Evolutionary conservation across 2,113 vertebrate genomes (phyloP).

Genomic region (Callionymus lyra): DNA sequence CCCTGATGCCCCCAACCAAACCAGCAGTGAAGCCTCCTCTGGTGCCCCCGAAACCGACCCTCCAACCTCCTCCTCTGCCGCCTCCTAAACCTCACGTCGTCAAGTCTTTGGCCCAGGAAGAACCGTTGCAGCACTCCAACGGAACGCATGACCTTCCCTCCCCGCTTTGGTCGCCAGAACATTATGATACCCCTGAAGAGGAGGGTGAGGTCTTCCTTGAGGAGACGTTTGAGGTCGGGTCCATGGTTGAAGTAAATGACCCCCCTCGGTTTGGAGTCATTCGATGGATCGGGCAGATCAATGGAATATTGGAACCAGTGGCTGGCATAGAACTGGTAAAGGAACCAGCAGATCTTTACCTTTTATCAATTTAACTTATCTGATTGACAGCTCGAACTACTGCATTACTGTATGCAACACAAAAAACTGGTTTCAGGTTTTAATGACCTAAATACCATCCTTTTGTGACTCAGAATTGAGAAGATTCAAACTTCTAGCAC

Average conservation of each 20-base stretch:
- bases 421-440: no score
- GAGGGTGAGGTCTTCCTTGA: slow-evolving; percentile 9
- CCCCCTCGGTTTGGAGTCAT: slow-evolving; percentile 74
- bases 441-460: no score
- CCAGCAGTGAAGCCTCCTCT: slow-evolving; percentile 16
- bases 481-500: no score
- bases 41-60: slow-evolving; percentile 17
- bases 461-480: no score
- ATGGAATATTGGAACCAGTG: slow-evolving; percentile 48
- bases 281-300: slow-evolving; percentile 70
- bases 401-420: no score
- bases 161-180: slow-evolving; percentile 13
- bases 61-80: slow-evolving; percentile 5
- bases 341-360: no score
- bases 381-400: no score
- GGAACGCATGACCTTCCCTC: slow-evolving; percentile 30
- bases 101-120: slow-evolving; percentile 15
- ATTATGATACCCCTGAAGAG: neutral
- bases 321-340: slow-evolving; percentile 74
- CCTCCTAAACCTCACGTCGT: slow-evolving; percentile 1
- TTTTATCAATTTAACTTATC: no score
- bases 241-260: slow-evolving; percentile 75
- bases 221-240: slow-evolving; percentile 63
- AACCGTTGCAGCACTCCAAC: slow-evolving; percentile 11
- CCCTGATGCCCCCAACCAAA: slow-evolving; percentile 32